Conservation (phyloP, 2,113 vertebrate species). For the Hippocampus zosterae region DNA sequence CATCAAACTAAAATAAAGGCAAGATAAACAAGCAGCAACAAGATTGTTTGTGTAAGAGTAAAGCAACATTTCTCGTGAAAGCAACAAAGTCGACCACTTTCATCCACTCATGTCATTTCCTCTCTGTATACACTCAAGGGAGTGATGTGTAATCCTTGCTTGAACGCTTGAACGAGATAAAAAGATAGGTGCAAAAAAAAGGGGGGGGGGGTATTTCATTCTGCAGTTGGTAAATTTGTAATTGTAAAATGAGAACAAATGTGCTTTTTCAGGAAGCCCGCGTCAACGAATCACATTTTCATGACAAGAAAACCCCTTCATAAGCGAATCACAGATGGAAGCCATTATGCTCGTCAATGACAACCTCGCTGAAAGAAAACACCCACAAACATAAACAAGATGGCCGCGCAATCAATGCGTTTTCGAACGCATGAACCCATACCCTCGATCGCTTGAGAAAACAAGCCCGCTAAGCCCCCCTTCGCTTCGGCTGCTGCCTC, state of each 20-base stretch:
- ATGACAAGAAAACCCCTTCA: constrained; percentile 24
- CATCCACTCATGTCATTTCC: constrained; percentile 29
- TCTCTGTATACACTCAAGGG: constrained; percentile 1
- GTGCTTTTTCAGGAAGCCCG: constrained; percentile 16
- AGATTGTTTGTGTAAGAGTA: not conserved
- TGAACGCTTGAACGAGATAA: constrained; percentile 11
- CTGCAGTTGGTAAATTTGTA: constrained; percentile 8
- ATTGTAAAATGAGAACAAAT: constrained; percentile 41
- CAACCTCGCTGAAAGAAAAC: constrained; percentile 7
- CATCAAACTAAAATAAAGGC: not conserved
- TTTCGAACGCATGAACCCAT: constrained; percentile 43
- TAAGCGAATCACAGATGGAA: constrained; percentile 40
- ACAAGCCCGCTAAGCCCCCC: constrained; percentile 33
- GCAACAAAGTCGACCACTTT: constrained; percentile 17
- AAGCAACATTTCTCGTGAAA: constrained; percentile 17
- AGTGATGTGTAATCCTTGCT: constrained; percentile 3
- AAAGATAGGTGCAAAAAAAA: constrained; percentile 15
- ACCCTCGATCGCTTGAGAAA: constrained; percentile 48
- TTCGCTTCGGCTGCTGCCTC: constrained; percentile 47
- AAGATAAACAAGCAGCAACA: not conserved
- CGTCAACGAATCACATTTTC: constrained; percentile 18
- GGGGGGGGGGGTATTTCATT: constrained; percentile 19
- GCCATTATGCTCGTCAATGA: constrained; percentile 17
- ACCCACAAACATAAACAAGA: constrained; percentile 32
- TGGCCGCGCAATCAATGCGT: constrained; percentile 38